phyloP scores from a whole-genome alignment of 2,888 invertebrate species.

The Ichneumon xanthorius region DNA sequence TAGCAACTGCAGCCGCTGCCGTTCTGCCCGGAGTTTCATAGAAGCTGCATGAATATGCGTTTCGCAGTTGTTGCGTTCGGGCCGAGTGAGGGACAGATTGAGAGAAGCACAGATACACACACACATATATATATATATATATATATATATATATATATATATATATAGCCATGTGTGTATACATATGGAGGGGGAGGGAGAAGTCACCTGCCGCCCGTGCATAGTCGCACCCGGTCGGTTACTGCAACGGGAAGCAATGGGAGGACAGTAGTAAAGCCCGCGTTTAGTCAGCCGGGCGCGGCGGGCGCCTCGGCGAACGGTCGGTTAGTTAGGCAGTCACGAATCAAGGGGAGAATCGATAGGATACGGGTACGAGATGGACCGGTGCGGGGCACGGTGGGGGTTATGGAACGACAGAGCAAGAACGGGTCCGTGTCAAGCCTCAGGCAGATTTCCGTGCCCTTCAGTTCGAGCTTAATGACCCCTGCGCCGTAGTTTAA shows the following conservation, averaged over 20 bases:
- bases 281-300: slow-evolving; percentile 72
- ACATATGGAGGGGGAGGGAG: slow-evolving; percentile 12
- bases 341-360: slow-evolving; percentile 82
- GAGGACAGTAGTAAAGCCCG: slow-evolving; percentile 74
- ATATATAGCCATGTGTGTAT: neutral
- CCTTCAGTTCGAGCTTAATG: slow-evolving; percentile 83
- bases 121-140: neutral
- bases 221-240: slow-evolving; percentile 23
- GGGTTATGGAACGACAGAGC: slow-evolving; percentile 77
- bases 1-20: neutral
- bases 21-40: neutral
- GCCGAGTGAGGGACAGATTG: slow-evolving; percentile 22
- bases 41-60: slow-evolving; percentile 16
- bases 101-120: neutral
- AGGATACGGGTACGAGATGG: slow-evolving; percentile 67
- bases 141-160: neutral
- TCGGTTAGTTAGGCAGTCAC: slow-evolving; percentile 77
- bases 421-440: slow-evolving; percentile 74
- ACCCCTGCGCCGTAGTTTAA: slow-evolving; percentile 81
- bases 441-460: slow-evolving; percentile 79
- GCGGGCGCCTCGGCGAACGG: slow-evolving; percentile 63
- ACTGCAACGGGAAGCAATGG: slow-evolving; percentile 49
- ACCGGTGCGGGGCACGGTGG: slow-evolving; percentile 8
- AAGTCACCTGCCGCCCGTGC: slow-evolving; percentile 46
- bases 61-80: slow-evolving; percentile 19